Evolutionary conservation across 2,113 vertebrate genomes (phyloP), one percentile per base, ranked within the genome.

Genomic region (Lepus timidus): DNA sequence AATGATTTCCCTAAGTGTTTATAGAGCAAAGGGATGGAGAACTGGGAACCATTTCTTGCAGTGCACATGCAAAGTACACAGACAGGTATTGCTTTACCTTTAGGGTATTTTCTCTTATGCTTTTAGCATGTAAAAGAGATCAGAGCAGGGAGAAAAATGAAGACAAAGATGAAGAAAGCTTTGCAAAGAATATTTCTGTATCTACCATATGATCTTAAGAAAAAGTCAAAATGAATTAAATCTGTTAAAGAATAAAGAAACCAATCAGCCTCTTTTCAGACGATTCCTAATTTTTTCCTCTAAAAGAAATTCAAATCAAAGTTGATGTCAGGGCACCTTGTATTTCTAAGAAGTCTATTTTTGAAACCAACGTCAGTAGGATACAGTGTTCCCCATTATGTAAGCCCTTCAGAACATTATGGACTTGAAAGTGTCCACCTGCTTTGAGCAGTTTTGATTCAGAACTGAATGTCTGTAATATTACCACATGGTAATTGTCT

Each of bases 281-380:
- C 67, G 73, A 92, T 71, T 95, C 52, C n/a, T 90, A 94, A 94
- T 58, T 85, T 92, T 76, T 44, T n/a, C 0, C 93, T 91, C n/a
- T 88, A 97, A 58, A 96, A 91, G 87, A 94, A 96, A 97, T 94
- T 90, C 84, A 96, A 97, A 92, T 97, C 93, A 92, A 97, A 93
- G 92, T 96, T 92, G 88, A 90, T 95, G 75, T 92, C 90, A 78
- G 92, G 87, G 80, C 90, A 96, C 83, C 64, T 74, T 95, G 85
- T 92, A 84, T 95, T 36, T 31, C 85, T 95, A 89, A 96, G 93
- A 93, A 95, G 85, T 91, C 90, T 97, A 97, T 97, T 97, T 97
- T 96, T 94, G 90, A 97, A 96, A 93, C 90, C 94, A 97, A 94
- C 12, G 6, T 96, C 96, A 97, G 93, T 94, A 94, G 92, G 73